These are phyloP conservation scores for Trichopoda pennipes DNA, from an alignment of 2,888 invertebrate species.

Conservation along the genomic window DNA sequence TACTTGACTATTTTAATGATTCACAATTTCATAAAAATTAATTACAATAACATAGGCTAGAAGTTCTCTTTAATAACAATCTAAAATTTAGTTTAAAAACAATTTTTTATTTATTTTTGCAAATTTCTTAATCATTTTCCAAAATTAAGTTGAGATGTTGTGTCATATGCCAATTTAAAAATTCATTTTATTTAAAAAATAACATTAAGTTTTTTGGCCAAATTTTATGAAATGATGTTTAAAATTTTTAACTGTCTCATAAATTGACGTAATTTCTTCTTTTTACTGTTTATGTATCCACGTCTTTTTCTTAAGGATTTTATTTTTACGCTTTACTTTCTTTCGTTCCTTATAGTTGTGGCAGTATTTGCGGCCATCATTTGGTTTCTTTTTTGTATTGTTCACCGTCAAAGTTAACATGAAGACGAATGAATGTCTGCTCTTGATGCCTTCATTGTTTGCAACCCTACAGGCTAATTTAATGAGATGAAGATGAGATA, in stretches of 20 bases:
- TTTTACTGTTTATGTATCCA: not conserved
- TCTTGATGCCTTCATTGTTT: slow-evolving; percentile 37
- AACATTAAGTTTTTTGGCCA: not conserved
- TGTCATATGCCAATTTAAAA: not conserved
- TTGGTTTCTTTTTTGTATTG: not conserved
- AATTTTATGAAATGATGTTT: slow-evolving; percentile 19
- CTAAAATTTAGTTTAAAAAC: too few species aligned
- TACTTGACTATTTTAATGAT: too few species aligned
- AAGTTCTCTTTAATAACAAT: too few species aligned
- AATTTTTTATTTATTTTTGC: not conserved
- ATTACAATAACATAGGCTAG: too few species aligned
- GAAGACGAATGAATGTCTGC: too few species aligned
- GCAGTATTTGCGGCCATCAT: not conserved
- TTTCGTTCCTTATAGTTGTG: slow-evolving; percentile 19
- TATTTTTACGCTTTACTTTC: slow-evolving; percentile 10
- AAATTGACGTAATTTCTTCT: slow-evolving; percentile 45
- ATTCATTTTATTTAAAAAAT: not conserved
- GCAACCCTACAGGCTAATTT: slow-evolving; percentile 57
- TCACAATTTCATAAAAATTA: too few species aligned
- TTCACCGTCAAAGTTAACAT: too few species aligned
- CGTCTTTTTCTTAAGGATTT: slow-evolving; percentile 31
- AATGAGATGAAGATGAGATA: slow-evolving; percentile 58
- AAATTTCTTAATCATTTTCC: not conserved
- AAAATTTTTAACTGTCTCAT: slow-evolving; percentile 28
- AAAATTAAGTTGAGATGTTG: not conserved